These are phyloP conservation scores for Drosophila miranda DNA, from an alignment of 1,140 invertebrate genomes.

Conservation along the genomic window DNA sequence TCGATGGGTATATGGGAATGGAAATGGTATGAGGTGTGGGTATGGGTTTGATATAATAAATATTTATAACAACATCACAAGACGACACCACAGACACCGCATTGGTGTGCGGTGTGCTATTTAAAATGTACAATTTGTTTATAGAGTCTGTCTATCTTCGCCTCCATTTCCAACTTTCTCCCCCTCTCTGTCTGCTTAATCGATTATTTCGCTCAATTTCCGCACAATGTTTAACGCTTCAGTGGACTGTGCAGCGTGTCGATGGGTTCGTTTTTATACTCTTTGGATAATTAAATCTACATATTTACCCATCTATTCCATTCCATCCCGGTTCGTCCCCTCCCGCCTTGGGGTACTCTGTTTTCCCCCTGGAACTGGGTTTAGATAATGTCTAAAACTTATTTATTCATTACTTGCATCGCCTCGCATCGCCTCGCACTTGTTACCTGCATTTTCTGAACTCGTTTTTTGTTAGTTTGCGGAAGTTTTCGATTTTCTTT, in stretches of 20 bases:
- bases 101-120: conserved; percentile 17
- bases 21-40: no score
- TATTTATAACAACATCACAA: conserved; percentile 46
- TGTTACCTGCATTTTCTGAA: conserved; percentile 30
- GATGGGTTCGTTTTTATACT: conserved; percentile 25
- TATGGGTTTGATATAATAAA: conserved; percentile 52
- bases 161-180: neutral
- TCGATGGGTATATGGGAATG: no score
- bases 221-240: conserved; percentile 44
- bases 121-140: conserved; percentile 35
- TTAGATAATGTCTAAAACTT: conserved; percentile 35
- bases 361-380: conserved; percentile 2
- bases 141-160: conserved; percentile 1
- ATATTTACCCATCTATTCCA: conserved; percentile 14
- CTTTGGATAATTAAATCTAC: conserved; percentile 62
- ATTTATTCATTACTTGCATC: conserved; percentile 27
- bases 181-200: conserved; percentile 20
- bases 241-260: conserved; percentile 43
- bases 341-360: neutral
- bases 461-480: conserved; percentile 25
- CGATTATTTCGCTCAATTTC: conserved; percentile 52
- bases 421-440: neutral
- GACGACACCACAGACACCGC: neutral
- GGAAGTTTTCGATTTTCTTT: conserved; percentile 39
- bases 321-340: no score